A percentile compares a stretch with the other conserved stretches of the same genome.
Conservation (phyloP, 2,113 vertebrate genomes). For the Thymallus thymallus region DNA sequence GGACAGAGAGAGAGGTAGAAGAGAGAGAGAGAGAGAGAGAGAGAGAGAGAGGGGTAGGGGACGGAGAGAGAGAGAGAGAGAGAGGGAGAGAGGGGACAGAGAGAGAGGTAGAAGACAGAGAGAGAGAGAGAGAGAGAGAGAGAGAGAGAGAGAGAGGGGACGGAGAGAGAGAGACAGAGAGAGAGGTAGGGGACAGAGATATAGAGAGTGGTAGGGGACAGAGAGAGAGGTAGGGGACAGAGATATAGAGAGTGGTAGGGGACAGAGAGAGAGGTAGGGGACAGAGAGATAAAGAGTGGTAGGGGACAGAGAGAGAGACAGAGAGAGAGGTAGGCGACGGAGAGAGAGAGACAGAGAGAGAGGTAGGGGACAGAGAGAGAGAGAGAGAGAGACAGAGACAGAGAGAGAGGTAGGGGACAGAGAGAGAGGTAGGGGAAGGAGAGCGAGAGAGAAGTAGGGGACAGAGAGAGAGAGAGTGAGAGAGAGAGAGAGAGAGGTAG, state of each 20-base stretch:
- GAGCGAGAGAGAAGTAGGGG: constrained; percentile 25
- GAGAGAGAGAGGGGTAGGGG: not conserved
- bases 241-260: constrained; percentile 14
- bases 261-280: too few relatives aligned
- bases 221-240: not conserved
- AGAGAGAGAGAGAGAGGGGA: constrained; percentile 8
- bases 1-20: too few relatives aligned
- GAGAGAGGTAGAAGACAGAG: too few relatives aligned
- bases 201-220: not conserved
- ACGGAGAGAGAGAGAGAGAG: not conserved
- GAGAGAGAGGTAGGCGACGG: constrained; percentile 10
- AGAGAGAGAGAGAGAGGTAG: not conserved
- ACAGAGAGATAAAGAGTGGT: not conserved
- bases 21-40: too few relatives aligned
- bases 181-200: too few relatives aligned
- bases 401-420: constrained; percentile 31
- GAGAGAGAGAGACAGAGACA: constrained; percentile 32
- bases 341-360: constrained; percentile 31
- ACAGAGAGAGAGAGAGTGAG: not conserved
- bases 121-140: constrained; percentile 12
- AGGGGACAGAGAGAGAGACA: constrained; percentile 6
- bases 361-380: constrained; percentile 23
- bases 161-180: too few relatives aligned
- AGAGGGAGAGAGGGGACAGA: constrained; percentile 16
- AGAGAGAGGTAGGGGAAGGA: constrained; percentile 6